Evolutionary conservation across 2,888 invertebrate genomes (phyloP).

Genomic region (Silvanus unidentatus): DNA sequence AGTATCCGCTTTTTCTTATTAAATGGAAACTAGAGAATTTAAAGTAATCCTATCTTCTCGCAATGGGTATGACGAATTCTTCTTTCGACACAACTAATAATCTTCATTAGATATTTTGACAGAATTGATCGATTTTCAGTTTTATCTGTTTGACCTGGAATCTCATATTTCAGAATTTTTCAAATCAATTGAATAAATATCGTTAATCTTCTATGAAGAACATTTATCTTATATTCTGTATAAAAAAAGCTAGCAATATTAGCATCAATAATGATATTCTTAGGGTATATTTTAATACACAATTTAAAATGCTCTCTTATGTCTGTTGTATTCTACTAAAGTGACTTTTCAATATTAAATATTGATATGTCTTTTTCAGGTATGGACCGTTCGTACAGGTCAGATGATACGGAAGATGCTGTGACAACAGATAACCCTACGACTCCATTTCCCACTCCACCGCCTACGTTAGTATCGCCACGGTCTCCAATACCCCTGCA

Average conservation of each 20-base stretch:
- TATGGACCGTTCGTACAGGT: constrained; percentile 67
- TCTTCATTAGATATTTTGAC: constrained; percentile 2
- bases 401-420: constrained; percentile 63
- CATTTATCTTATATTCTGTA: no score
- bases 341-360: no score
- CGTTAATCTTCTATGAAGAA: no score
- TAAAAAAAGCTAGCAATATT: no score
- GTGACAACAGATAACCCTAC: constrained; percentile 52
- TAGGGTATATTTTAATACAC: no score
- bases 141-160: constrained; percentile 3
- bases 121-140: background rate
- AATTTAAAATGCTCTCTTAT: no score
- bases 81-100: background rate
- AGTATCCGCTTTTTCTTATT: no score
- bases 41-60: no score
- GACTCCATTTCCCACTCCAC: constrained; percentile 52
- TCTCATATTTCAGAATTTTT: background rate
- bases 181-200: no score
- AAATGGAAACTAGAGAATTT: no score
- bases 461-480: constrained; percentile 49
- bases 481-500: constrained; percentile 56
- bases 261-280: no score
- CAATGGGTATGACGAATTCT: background rate
- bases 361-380: constrained; percentile 44
- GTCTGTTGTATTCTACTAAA: no score